A percentile compares a stretch with the other conserved stretches of the same genome.
phyloP scores from a whole-genome alignment of 2,888 invertebrate species.

The Coelopa pilipes region DNA sequence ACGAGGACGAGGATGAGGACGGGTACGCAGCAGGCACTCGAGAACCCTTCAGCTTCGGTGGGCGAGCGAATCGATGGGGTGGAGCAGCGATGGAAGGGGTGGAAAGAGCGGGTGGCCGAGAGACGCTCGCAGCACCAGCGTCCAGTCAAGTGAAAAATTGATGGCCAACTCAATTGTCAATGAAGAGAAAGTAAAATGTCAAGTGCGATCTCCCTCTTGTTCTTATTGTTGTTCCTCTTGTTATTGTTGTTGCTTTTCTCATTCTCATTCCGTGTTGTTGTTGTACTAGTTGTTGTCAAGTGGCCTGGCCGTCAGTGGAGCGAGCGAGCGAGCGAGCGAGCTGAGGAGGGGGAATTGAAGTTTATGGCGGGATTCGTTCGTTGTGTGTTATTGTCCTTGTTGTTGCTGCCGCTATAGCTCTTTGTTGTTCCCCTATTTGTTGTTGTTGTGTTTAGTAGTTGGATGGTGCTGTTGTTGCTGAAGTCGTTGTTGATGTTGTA shows the following conservation, averaged over 20 bases:
- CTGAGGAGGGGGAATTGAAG: background rate
- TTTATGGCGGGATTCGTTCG: background rate
- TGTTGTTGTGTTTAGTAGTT: too few species aligned
- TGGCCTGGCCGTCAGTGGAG: too few species aligned
- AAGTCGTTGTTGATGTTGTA: too few species aligned
- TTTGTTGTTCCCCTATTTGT: background rate
- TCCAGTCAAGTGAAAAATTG: conserved; percentile 42
- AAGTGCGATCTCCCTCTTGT: conserved; percentile 34
- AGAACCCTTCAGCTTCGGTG: conserved; percentile 11
- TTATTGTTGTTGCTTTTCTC: conserved; percentile 32
- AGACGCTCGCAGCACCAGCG: background rate
- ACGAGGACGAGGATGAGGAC: too few species aligned
- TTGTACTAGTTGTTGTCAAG: too few species aligned
- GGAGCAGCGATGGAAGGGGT: background rate
- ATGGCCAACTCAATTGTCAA: conserved; percentile 41
- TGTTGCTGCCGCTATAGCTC: background rate
- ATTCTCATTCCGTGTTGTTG: background rate
- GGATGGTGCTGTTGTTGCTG: background rate
- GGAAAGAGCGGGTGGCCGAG: background rate
- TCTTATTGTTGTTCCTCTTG: too few species aligned
- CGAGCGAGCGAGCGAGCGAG: background rate
- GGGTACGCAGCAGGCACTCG: background rate
- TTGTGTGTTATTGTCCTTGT: conserved; percentile 14
- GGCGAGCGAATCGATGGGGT: too few species aligned
- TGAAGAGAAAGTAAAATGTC: conserved; percentile 40